Base-by-base conservation (phyloP, 2,113 vertebrate species). In the Arizona elegans region DNA sequence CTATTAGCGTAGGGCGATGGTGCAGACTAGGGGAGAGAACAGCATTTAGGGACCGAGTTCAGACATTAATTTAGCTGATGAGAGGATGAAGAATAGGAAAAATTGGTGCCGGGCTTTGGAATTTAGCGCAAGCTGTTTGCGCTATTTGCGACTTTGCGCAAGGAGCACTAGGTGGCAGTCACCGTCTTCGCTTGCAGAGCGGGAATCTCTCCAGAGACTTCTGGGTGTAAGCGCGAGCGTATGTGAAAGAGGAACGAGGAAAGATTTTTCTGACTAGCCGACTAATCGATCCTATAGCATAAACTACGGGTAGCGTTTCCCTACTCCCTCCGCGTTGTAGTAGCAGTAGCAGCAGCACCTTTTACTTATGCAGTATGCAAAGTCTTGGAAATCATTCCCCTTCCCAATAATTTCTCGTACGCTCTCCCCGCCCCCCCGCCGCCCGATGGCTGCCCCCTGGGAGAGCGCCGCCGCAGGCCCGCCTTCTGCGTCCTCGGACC, bases 401-500 rank as follows among this genome's bases (percentile, higher is more conserved):
- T 17, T 26, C 29, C 26, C 53, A 43, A 43, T 81, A 38, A 81
- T 81, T 81, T 38, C 17, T 81, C 17, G 33, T 38, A 7, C 17
- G 70, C 2, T 81, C 8, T 8, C 38, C n/a, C 8, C 9, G 2
- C 1, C 15, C 1, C 0, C 54, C 1, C 2, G 2, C 38, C 2
- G 2, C n/a, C 26, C 88, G 92, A 87, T 93, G 33, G 92, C 59
- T 43, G 93, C 54, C 88, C 56, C 8, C 96, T 97, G 47, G 26
- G 97, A 98, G 98, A 98, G 98, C 65, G 2, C 85, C 62, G 12
- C n/a, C 54, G 91, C 97, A 96, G 98, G 98, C 98, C 96, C 98
- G 98, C 98, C 98, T 98, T 96, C 98, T 97, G 96, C 97, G 52
- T 89, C 55, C 75, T 53, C 96, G 98, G 98, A 98, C 98, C 96